Evolutionary conservation across 1,140 invertebrate genomes (phyloP), one percentile per base, ranked within the genome.

Genomic region (Babylonia areolata): DNA sequence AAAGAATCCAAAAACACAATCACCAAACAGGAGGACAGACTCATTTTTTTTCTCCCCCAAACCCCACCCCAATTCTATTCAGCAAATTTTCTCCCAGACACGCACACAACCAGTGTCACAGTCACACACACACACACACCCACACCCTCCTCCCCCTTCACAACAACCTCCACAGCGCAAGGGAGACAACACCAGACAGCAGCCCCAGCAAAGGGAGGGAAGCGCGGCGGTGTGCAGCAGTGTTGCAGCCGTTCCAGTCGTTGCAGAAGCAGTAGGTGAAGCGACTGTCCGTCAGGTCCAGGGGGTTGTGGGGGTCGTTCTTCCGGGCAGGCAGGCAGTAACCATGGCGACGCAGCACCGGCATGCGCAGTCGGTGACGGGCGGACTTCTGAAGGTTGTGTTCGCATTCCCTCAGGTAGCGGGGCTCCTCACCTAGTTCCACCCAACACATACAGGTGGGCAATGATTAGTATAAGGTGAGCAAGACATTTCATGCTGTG

Each of bases 261-360:
- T 94, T 93, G 86, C 93, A 94, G 89, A 93, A 94, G 87, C 93
- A 94, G 89, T 93, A 94, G 39, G 86, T 87, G 6, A 91, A 91
- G 9, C 90, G 87, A 15, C 79, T 46, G 85, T 93, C 89, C 6
- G 85, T 88, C 0, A 87, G 78, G 35, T 89, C 71, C 37, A 90
- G 79, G 1, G 91, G 93, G 78, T 93, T 92, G 77, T 75, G 88
- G 28, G 91, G 91, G 83, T 93, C 91, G 81, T 94, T 93, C 73
- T 92, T 93, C 17, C 93, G 89, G 3, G 92, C 92, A 0, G 91
- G 91, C 37, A 90, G 85, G 85, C 93, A 94, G 90, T 93, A 94
- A 31, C 92, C 92, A 89, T 94, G 93, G 31, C 93, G 91, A 85
- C 92, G 90, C 1, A 94, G 87, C n/a, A 92, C 90, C 17, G 93